Evolutionary conservation across 2,888 invertebrate genomes (phyloP), one percentile per base, ranked within the genome.

Genomic region (Brassicogethes aeneus): DNA sequence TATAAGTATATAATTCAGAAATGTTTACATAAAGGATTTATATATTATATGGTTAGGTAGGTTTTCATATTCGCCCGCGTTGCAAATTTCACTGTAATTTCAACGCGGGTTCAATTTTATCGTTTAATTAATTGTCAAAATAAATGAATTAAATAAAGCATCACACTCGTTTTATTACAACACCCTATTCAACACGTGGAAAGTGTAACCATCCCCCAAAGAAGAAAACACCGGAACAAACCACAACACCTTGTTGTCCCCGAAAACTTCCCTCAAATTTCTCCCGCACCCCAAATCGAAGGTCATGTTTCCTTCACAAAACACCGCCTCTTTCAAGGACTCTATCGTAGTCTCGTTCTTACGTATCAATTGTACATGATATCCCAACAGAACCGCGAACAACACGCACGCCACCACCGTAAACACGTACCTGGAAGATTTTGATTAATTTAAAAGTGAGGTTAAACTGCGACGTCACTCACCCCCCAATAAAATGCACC

Each of bases 321-420:
- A 57, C 14, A 23, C 37, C 0, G 44, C 43, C 7, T 42, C 41
- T n/a, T 43, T 41, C 15, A 56, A 16, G 15, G 51, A 47, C 40
- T 60, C 60, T 29, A 59, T 17, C 1, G 57, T 56, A 2, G 60
- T 58, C 43, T 56, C 50, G 41, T 59, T 60, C 16, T 36, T 45
- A 8, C 42, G 37, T 31, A 55, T 31, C 13, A 55, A 30, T 8
- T 41, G 36, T 15, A 53, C 34, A 37, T 59, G 53, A 33, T 51
- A 56, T 7, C 47, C 36, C 12, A 48, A 44, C 15, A 60, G 48
- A 5, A 50, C 41, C 3, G 40, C 34, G 3, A 44, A 38, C 5
- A 53, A 33, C 23, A 52, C 10, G 15, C 3, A 39, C 30, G 41
- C 44, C 2, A 37, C 16, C 1, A 41, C 34, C 16, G 40, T 44